A percentile compares a stretch with the other conserved stretches of the same genome.
These are phyloP conservation scores for Syndactyla subalaris DNA, from an alignment of 2,797 vertebrate species.

Conservation along the genomic window DNA sequence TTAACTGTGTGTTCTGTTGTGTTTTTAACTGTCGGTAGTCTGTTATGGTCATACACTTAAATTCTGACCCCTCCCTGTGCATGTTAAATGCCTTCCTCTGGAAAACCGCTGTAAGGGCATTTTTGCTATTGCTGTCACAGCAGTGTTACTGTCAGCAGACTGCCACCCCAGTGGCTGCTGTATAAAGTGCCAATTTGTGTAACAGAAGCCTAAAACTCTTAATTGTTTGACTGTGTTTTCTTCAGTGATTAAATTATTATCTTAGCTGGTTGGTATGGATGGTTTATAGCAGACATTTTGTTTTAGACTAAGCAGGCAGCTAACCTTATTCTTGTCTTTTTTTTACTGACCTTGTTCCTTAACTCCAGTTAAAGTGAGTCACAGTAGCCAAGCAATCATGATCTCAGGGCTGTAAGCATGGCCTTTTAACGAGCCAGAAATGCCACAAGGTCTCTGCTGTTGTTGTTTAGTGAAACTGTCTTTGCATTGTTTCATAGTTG, in stretches of 20 bases:
- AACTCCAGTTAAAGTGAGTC: not conserved
- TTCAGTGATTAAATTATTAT: not conserved
- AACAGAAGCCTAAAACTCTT: slow-evolving; percentile 17
- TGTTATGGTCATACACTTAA: not conserved
- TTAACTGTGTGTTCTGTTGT: not conserved
- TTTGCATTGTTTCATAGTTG: not conserved
- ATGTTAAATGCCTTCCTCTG: slow-evolving; percentile 45
- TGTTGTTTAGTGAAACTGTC: not conserved
- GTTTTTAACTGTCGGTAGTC: not conserved
- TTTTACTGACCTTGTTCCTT: not conserved
- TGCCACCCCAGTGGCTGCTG: not conserved
- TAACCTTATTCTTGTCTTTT: not conserved
- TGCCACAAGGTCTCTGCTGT: not conserved
- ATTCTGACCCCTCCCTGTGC: slow-evolving; percentile 18
- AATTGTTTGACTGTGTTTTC: not conserved
- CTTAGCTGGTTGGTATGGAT: not conserved
- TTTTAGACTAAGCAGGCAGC: not conserved
- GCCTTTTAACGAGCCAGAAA: not conserved
- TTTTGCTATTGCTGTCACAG: slow-evolving; percentile 48
- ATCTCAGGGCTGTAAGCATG: not conserved
- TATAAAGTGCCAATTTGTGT: not conserved
- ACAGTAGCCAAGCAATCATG: not conserved
- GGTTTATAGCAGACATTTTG: not conserved
- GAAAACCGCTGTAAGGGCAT: slow-evolving; percentile 46
- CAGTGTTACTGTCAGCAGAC: not conserved